Conservation (phyloP, 2,113 vertebrate genomes). For the Pao palembangensis region DNA sequence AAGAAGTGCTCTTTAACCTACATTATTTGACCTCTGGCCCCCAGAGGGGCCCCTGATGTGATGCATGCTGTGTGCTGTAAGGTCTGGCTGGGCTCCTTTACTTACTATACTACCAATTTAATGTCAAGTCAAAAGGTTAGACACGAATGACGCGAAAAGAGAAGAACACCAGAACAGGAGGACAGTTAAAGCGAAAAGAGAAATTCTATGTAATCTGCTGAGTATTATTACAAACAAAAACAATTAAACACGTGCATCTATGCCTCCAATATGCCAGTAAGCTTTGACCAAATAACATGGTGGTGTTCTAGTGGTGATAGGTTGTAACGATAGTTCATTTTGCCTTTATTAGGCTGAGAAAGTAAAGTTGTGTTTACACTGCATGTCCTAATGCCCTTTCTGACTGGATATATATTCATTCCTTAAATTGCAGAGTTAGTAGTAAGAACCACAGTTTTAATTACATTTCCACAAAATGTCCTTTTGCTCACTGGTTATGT, state of each 20-base stretch:
- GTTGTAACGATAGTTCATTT: conserved; percentile 3
- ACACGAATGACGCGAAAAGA: background rate
- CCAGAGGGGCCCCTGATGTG: conserved; percentile 41
- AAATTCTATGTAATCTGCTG: too few relatives aligned
- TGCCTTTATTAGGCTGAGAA: background rate
- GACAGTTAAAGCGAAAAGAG: background rate
- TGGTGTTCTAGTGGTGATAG: too few relatives aligned
- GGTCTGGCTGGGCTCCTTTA: conserved; percentile 10
- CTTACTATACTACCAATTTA: background rate
- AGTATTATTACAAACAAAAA: too few relatives aligned
- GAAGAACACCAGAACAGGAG: background rate
- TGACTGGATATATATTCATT: background rate
- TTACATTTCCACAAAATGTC: background rate
- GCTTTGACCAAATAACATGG: too few relatives aligned
- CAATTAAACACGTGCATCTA: too few relatives aligned
- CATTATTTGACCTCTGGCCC: conserved; percentile 47
- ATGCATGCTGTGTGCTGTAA: conserved; percentile 17
- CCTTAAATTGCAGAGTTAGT: background rate
- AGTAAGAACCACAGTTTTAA: background rate
- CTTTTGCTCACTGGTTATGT: background rate
- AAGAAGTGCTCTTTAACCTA: conserved; percentile 76
- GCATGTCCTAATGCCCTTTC: background rate
- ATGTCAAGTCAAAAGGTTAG: too few relatives aligned
- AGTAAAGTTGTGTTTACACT: background rate
- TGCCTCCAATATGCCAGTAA: too few relatives aligned